These are phyloP conservation scores for Dreissena polymorpha DNA, from an alignment of 1,140 invertebrate genomes.

Conservation along the genomic window DNA sequence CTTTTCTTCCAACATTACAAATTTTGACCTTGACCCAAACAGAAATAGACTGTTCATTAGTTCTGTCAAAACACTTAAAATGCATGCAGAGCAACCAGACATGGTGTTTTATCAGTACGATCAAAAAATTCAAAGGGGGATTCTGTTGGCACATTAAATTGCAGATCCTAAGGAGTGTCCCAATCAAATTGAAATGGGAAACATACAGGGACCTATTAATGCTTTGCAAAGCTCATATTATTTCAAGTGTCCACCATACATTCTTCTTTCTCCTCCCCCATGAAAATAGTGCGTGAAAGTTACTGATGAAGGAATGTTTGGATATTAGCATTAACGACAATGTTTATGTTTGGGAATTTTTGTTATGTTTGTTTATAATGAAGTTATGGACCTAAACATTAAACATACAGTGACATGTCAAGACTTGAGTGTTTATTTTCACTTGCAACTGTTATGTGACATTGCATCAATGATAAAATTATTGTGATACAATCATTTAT, in stretches of 20 bases:
- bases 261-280: constrained; percentile 5
- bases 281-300: not conserved
- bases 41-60: not conserved
- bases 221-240: not conserved
- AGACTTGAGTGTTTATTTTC: too few species aligned
- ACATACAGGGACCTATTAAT: not conserved
- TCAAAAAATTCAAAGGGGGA: not conserved
- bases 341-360: not conserved
- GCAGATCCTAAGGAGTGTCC: not conserved
- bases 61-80: not conserved
- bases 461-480: too few species aligned
- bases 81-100: not conserved
- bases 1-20: not conserved
- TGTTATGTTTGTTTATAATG: not conserved
- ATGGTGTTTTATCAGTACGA: not conserved
- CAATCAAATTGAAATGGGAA: not conserved
- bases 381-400: not conserved
- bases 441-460: too few species aligned
- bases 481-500: too few species aligned
- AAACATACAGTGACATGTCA: too few species aligned
- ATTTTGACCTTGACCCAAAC: constrained; percentile 3
- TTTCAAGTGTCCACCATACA: constrained; percentile 10
- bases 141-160: not conserved
- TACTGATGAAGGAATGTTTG: not conserved
- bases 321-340: not conserved